Evolutionary conservation across 2,797 vertebrate genomes (phyloP).

Genomic region (Falco novaeseelandiae): DNA sequence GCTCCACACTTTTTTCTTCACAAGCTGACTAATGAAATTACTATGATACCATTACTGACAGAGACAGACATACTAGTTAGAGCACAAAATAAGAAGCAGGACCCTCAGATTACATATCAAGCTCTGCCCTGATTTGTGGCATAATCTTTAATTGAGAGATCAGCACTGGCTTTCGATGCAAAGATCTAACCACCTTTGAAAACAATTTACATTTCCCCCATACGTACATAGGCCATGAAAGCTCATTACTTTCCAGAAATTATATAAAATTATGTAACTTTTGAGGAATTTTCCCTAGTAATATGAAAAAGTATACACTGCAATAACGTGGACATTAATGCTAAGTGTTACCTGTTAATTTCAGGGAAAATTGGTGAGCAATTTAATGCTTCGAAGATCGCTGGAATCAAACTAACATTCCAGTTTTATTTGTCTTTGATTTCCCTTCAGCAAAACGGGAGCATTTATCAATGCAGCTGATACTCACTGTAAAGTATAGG

Average conservation of each 20-base stretch:
- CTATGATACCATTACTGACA: not conserved
- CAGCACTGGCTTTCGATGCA: not conserved
- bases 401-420: not conserved
- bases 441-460: not conserved
- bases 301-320: not conserved
- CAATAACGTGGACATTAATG: not conserved
- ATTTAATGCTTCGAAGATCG: not conserved
- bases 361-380: not conserved
- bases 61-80: not conserved
- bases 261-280: not conserved
- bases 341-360: not conserved
- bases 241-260: not conserved
- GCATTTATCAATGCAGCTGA: not conserved
- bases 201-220: not conserved
- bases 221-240: not conserved
- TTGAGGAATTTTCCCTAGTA: not conserved
- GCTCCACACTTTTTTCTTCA: not conserved
- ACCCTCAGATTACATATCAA: not conserved
- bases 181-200: not conserved
- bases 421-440: not conserved
- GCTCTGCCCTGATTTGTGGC: not conserved
- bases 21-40: not conserved
- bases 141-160: not conserved
- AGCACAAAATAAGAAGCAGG: not conserved
- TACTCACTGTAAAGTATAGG: not conserved